Percentiles rank a stretch among this genome's conserved stretches.
These are phyloP conservation scores for Scaptodrosophila lebanonensis DNA, from an alignment of 1,140 invertebrate genomes.

Conservation along the genomic window DNA sequence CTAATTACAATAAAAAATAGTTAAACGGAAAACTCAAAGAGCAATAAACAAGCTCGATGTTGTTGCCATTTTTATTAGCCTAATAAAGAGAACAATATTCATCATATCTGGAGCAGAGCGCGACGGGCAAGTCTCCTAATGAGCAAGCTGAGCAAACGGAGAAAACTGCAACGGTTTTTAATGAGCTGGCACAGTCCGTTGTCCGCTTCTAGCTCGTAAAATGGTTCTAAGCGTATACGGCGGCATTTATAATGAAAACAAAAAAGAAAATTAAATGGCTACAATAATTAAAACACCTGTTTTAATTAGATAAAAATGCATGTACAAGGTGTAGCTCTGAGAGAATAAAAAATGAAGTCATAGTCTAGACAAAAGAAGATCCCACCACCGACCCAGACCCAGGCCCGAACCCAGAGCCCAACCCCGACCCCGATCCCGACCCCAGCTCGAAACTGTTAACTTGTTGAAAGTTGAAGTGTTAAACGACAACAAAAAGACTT, in stretches of 20 bases:
- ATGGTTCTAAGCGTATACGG: slow-evolving; percentile 51
- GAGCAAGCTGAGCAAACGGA: slow-evolving; percentile 49
- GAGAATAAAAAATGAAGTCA: slow-evolving; percentile 26
- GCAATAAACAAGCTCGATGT: slow-evolving; percentile 21
- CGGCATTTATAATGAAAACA: slow-evolving; percentile 40
- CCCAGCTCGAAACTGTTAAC: slow-evolving; percentile 17
- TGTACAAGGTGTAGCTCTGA: slow-evolving; percentile 29
- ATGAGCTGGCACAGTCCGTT: no score
- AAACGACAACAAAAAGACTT: no score
- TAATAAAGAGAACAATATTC: slow-evolving; percentile 60
- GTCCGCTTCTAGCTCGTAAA: slow-evolving; percentile 47
- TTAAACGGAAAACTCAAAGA: slow-evolving; percentile 46
- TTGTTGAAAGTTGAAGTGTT: slow-evolving; percentile 59
- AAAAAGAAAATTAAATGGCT: slow-evolving; percentile 59
- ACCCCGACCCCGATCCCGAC: neutral
- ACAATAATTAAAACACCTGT: slow-evolving; percentile 75
- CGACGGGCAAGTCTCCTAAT: slow-evolving; percentile 56
- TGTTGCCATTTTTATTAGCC: slow-evolving; percentile 55
- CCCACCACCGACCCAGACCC: neutral
- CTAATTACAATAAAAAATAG: slow-evolving; percentile 60
- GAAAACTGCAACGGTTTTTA: slow-evolving; percentile 68
- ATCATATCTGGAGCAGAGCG: slow-evolving; percentile 68
- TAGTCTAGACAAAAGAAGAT: slow-evolving; percentile 8
- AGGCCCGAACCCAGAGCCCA: slow-evolving; percentile 11
- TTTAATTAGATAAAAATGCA: slow-evolving; percentile 69